Evolutionary conservation across 2,797 vertebrate genomes (phyloP).

Genomic region (Synaphobranchus kaupii): DNA sequence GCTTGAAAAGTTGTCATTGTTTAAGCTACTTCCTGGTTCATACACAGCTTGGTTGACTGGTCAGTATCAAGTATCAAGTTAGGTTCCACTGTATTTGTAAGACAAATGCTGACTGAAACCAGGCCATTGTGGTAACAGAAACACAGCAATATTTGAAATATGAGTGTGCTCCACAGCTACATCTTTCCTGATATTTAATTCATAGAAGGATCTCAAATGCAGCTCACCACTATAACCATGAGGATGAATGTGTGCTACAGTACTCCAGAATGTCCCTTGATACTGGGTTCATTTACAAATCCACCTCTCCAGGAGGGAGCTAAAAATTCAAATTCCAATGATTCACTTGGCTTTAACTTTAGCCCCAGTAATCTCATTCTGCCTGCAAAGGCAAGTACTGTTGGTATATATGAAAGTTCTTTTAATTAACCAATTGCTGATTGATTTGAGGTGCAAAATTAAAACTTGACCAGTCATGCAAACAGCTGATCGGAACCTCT

Average conservation of each 20-base stretch:
- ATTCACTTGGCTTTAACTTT: neutral
- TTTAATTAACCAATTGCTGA: neutral
- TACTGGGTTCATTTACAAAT: neutral
- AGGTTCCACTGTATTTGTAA: no score
- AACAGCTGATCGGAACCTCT: neutral
- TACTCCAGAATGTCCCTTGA: neutral
- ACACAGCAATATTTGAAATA: neutral
- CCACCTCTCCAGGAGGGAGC: neutral
- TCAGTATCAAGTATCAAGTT: no score
- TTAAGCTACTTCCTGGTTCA: no score
- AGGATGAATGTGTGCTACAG: neutral
- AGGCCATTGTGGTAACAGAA: neutral
- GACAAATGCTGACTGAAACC: neutral
- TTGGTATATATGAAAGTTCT: neutral
- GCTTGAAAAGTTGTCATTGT: no score
- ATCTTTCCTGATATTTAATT: neutral
- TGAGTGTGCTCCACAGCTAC: neutral
- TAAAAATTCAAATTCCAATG: neutral
- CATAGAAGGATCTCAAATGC: neutral
- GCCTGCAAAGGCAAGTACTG: neutral
- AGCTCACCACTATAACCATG: neutral
- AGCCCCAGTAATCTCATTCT: neutral
- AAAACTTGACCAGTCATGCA: neutral
- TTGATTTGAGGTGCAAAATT: neutral
- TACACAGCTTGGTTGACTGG: no score